A percentile compares a stretch with the other conserved stretches of the same genome.
These are phyloP conservation scores for Macaria liturata DNA, from an alignment of 2,888 invertebrate genomes.

Conservation along the genomic window DNA sequence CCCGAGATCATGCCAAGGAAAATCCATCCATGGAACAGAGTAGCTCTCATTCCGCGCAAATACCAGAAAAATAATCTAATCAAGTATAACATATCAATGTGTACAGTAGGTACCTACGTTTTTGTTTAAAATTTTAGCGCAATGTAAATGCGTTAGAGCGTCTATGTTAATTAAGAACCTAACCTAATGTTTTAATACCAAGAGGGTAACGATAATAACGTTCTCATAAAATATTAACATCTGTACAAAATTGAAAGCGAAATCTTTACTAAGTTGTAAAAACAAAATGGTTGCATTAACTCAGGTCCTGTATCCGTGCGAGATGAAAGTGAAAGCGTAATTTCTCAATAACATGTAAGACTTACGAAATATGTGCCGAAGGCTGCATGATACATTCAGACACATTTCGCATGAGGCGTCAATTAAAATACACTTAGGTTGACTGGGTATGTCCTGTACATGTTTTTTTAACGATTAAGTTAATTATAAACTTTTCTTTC, in stretches of 20 bases:
- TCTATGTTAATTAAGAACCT: too few relatives aligned
- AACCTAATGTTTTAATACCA: too few relatives aligned
- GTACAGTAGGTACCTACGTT: too few relatives aligned
- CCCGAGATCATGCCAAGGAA: too few relatives aligned
- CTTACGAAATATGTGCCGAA: constrained; percentile 50
- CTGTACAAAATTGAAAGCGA: constrained; percentile 26
- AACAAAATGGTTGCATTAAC: constrained; percentile 21
- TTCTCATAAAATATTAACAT: too few relatives aligned
- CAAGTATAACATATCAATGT: too few relatives aligned
- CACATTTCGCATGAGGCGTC: constrained; percentile 41
- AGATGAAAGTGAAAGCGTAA: constrained; percentile 45
- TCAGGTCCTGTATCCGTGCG: constrained; percentile 31
- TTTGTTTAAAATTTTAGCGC: too few relatives aligned
- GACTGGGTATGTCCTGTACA: constrained; percentile 8
- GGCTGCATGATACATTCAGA: constrained; percentile 48
- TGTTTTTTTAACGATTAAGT: constrained; percentile 2
- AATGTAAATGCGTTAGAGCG: too few relatives aligned
- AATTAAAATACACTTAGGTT: constrained; percentile 30
- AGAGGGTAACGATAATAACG: constrained; percentile 6
- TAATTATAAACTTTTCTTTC: neutral
- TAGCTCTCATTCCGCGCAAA: too few relatives aligned
- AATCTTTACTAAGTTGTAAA: constrained; percentile 17
- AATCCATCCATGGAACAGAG: too few relatives aligned
- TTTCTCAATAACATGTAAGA: constrained; percentile 39
- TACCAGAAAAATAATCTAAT: too few relatives aligned